Base-by-base conservation (phyloP, 2,113 vertebrate genomes). In the Thunnus thynnus region DNA sequence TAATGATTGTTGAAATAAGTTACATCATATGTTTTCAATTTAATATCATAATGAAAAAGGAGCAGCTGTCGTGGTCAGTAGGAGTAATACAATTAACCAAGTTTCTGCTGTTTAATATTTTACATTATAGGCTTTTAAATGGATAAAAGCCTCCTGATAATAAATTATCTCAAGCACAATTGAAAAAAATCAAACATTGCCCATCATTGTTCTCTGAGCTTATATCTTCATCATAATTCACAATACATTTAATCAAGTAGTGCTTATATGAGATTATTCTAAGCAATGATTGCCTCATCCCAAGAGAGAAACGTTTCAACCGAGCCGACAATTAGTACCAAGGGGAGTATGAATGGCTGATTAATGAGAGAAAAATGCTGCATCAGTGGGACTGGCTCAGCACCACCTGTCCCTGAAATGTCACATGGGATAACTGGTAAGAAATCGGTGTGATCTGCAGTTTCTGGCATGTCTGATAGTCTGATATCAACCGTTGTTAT, bases 271-370 rank as follows among this genome's bases (percentile, higher is more conserved):
- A 77, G 60, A 66, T 74, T 63, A 58, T 76, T 85, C 51, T 3
- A 47, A 66, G 32, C 57, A 74, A 51, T 70, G 22, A 82, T 48
- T 66, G 30, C 18, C 18, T 41, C 57, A 5, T 85, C 77, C 72
- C 83, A 48, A 69, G 83, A 65, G 85, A 72, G 9, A 67, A 68
- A 67, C 80, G 12, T 51, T 70, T 17, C 66, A 81, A 86, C 36
- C 54, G 36, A 65, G 76, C 72, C 82, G 87, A 86, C 83, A 91
- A 88, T 90, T 68, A 86, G 58, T 64, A 75, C 71, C 88, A 76
- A 80, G 86, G 86, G 85, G 47, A 69, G 20, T 5, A 67, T 47
- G 30, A 56, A 76, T 18, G 20, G 80, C 80, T 90, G 85, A 87
- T 56, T 80, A 75, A 83, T 76, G 55, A 47, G 78, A 12, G 36